Evolutionary conservation across 2,113 vertebrate species (phyloP).

Genomic region (Amia ocellicauda): DNA sequence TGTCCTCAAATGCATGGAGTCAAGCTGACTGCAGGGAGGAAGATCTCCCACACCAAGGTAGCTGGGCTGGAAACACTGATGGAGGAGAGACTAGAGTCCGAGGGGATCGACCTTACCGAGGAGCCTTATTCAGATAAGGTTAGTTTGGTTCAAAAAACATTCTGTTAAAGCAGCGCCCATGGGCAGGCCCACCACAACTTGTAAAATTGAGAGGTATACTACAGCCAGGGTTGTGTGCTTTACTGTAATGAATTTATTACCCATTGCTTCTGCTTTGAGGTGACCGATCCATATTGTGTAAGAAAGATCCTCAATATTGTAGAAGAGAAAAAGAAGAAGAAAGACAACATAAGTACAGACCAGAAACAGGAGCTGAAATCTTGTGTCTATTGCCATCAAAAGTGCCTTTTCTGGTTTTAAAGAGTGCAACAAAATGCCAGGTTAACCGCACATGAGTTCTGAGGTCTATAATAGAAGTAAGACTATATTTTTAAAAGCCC

Average conservation of each 20-base stretch:
- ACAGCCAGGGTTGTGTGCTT: too few species aligned
- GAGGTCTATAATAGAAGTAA: conserved; percentile 13
- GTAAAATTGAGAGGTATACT: too few species aligned
- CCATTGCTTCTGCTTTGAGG: too few species aligned
- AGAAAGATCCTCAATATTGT: too few species aligned
- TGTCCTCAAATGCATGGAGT: conserved; percentile 73
- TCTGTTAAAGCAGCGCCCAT: too few species aligned
- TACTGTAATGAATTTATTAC: too few species aligned
- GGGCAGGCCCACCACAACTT: too few species aligned
- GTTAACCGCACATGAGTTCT: conserved; percentile 21
- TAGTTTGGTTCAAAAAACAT: too few species aligned
- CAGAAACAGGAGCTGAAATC: conserved; percentile 37
- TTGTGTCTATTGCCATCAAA: conserved; percentile 41
- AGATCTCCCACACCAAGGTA: conserved; percentile 74
- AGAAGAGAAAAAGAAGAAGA: too few species aligned
- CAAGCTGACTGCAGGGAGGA: conserved; percentile 75
- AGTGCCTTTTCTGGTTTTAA: conserved; percentile 39
- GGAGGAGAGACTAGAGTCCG: conserved; percentile 77
- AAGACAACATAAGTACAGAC: too few species aligned
- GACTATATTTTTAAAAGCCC: conserved; percentile 3
- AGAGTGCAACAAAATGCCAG: conserved; percentile 30
- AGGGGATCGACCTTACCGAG: conserved; percentile 92
- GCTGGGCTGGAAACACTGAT: conserved; percentile 78
- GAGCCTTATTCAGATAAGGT: conserved; percentile 98
- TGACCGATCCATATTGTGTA: too few species aligned